phyloP scores from a whole-genome alignment of 1,140 invertebrate genomes.

The Drosophila varians region DNA sequence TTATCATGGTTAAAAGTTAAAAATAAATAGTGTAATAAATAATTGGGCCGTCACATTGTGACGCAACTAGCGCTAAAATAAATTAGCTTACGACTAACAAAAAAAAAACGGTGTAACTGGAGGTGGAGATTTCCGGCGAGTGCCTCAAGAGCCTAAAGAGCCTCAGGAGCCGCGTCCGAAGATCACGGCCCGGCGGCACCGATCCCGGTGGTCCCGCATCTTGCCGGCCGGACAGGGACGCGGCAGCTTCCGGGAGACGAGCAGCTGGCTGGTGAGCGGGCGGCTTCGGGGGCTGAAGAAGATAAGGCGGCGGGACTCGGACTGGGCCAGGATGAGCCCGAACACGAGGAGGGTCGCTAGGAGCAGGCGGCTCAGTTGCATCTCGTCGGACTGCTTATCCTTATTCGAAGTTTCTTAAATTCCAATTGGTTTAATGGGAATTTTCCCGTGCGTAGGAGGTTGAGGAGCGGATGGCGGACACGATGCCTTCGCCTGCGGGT shows the following conservation, averaged over 20 bases:
- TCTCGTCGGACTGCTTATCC: constrained; percentile 7
- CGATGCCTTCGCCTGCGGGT: constrained; percentile 13
- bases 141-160: no score
- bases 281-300: constrained; percentile 58
- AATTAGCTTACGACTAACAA: constrained; percentile 44
- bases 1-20: constrained; percentile 29
- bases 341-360: constrained; percentile 22
- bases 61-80: constrained; percentile 41
- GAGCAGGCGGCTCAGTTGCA: constrained; percentile 51
- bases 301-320: constrained; percentile 52
- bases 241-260: constrained; percentile 50
- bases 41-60: constrained; percentile 37
- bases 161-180: constrained; percentile 61
- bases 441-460: background rate
- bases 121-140: constrained; percentile 3
- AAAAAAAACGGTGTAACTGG: constrained; percentile 5
- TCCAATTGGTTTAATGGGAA: background rate
- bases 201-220: constrained; percentile 77
- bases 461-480: constrained; percentile 7
- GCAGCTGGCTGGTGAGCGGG: constrained; percentile 58
- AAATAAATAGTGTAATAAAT: constrained; percentile 49
- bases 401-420: background rate
- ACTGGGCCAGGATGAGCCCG: constrained; percentile 38
- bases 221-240: constrained; percentile 66
- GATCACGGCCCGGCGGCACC: constrained; percentile 68